Conservation (phyloP, 2,888 invertebrate genomes). For the Tachystola acroxantha region DNA sequence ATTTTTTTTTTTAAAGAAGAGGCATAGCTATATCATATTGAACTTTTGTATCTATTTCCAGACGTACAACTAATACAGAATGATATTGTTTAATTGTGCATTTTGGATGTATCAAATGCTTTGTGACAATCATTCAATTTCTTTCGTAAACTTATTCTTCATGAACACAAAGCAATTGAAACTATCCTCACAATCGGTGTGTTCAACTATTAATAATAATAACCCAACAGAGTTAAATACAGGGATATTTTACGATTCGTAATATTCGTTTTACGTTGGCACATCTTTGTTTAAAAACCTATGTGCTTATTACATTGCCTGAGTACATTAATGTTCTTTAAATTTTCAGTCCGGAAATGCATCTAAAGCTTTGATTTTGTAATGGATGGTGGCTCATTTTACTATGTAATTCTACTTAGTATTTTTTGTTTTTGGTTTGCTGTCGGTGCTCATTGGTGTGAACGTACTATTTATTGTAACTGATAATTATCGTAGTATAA, state of each 20-base stretch:
- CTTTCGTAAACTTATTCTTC: too few relatives aligned
- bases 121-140: too few relatives aligned
- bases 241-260: conserved; percentile 73
- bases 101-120: conserved; percentile 46
- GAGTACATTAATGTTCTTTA: not conserved
- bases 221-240: conserved; percentile 75
- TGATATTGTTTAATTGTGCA: conserved; percentile 36
- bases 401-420: conserved; percentile 40
- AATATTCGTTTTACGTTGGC: conserved; percentile 26
- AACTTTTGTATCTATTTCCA: conserved; percentile 69
- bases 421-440: conserved; percentile 33
- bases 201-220: conserved; percentile 37
- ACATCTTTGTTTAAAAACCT: not conserved
- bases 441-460: conserved; percentile 46
- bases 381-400: conserved; percentile 62
- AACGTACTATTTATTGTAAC: conserved; percentile 27
- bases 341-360: not conserved
- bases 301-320: not conserved
- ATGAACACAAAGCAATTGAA: conserved; percentile 42
- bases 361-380: conserved; percentile 70
- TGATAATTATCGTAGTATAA: conserved; percentile 10
- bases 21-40: conserved; percentile 46
- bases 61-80: conserved; percentile 46
- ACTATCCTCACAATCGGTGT: conserved; percentile 50
- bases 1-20: conserved; percentile 31